Conservation (phyloP, 2,113 vertebrate species). For the Phodopus roborovskii region DNA sequence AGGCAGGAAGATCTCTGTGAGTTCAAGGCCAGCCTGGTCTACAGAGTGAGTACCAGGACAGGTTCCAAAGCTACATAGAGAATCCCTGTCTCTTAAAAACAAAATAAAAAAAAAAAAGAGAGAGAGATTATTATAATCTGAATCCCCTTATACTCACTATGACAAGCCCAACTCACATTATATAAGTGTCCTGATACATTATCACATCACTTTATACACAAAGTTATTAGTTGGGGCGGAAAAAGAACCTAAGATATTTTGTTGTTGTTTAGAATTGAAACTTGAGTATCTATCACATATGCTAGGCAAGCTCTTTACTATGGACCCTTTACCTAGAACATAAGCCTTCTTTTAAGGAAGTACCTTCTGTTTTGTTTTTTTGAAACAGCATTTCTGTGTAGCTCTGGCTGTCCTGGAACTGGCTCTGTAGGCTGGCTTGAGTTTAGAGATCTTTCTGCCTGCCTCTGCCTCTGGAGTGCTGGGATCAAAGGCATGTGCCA, state of each 20-base stretch:
- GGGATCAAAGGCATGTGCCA: background rate
- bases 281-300: background rate
- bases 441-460: background rate
- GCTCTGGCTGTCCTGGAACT: background rate
- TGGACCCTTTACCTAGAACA: background rate
- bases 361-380: background rate
- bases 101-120: no score
- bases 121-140: background rate
- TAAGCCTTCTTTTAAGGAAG: background rate
- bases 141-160: background rate
- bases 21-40: no score
- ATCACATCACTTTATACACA: slow-evolving; percentile 23
- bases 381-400: background rate
- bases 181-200: background rate
- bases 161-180: background rate
- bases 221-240: background rate
- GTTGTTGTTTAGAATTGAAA: background rate
- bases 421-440: background rate
- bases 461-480: background rate
- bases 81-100: no score
- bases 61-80: no score
- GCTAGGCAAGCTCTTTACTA: background rate
- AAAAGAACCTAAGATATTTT: background rate
- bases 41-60: no score
- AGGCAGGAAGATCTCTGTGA: no score